phyloP scores from a whole-genome alignment of 2,888 invertebrate genomes.

The Tipula lateralis region DNA sequence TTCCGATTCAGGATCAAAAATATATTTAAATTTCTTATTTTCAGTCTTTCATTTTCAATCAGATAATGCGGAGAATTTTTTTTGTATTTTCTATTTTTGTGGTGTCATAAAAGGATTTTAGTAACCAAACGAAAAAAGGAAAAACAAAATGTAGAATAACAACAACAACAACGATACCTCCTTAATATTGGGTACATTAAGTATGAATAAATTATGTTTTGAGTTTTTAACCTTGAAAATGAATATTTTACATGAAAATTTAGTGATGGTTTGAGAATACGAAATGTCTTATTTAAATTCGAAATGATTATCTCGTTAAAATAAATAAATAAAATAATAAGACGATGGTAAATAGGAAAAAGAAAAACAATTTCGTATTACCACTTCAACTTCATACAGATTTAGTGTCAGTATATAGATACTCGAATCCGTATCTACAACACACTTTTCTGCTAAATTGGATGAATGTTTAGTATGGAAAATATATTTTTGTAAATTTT shows the following conservation, averaged over 20 bases:
- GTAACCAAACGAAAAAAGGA: not conserved
- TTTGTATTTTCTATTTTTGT: not conserved
- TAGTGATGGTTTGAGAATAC: not conserved
- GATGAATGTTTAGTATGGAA: not conserved
- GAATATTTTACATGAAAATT: not conserved
- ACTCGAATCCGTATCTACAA: not conserved
- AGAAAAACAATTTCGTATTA: not conserved
- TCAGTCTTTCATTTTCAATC: not conserved
- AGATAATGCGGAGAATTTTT: not conserved
- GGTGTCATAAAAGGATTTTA: not conserved
- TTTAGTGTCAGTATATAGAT: not conserved
- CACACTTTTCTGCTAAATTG: not conserved
- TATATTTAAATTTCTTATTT: not conserved
- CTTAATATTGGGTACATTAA: conserved; percentile 19
- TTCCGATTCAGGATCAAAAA: not conserved
- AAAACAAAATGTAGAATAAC: not conserved
- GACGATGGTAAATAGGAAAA: not conserved
- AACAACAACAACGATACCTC: not conserved
- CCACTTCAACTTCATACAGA: not conserved
- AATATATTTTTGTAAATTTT: not conserved
- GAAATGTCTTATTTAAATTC: conserved; percentile 11
- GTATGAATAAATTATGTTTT: conserved; percentile 11
- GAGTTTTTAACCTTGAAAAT: not conserved
- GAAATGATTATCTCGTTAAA: conserved; percentile 19
- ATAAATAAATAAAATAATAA: not conserved